Evolutionary conservation across 2,888 invertebrate species (phyloP).

Genomic region (Papilio gigon): DNA sequence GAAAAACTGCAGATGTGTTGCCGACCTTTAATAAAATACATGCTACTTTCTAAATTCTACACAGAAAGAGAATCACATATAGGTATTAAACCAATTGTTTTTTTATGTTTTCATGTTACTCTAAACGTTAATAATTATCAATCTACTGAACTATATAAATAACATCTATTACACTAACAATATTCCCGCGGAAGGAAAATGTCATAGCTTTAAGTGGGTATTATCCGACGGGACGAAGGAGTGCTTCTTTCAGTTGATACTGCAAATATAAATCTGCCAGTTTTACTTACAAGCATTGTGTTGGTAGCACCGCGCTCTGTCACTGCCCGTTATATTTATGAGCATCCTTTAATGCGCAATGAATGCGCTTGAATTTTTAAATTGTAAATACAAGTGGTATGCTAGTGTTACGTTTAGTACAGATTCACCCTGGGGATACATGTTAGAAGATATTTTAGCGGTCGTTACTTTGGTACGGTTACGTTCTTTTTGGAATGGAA

Average conservation of each 20-base stretch:
- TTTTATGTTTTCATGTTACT: too few species aligned
- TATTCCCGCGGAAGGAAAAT: not conserved
- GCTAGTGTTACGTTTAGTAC: not conserved
- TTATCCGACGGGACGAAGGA: slow-evolving; percentile 13
- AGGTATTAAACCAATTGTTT: too few species aligned
- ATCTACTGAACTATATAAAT: not conserved
- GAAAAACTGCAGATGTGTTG: too few species aligned
- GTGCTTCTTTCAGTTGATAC: slow-evolving; percentile 27
- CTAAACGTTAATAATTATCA: not conserved
- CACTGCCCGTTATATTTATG: slow-evolving; percentile 29
- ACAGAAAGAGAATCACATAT: too few species aligned
- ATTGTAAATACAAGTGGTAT: slow-evolving; percentile 12
- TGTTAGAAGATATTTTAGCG: not conserved
- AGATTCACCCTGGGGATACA: too few species aligned
- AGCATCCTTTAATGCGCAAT: slow-evolving; percentile 28
- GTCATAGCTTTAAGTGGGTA: slow-evolving; percentile 12
- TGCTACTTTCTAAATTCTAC: too few species aligned
- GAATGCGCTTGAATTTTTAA: slow-evolving; percentile 32
- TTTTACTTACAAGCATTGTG: slow-evolving; percentile 32
- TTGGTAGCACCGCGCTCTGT: slow-evolving; percentile 24
- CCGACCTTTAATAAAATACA: too few species aligned
- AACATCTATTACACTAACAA: not conserved
- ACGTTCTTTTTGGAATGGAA: too few species aligned
- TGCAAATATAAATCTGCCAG: slow-evolving; percentile 38
- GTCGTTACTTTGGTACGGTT: not conserved